These are phyloP conservation scores for Erethizon dorsatum DNA, from an alignment of 2,797 vertebrate species.

Conservation along the genomic window DNA sequence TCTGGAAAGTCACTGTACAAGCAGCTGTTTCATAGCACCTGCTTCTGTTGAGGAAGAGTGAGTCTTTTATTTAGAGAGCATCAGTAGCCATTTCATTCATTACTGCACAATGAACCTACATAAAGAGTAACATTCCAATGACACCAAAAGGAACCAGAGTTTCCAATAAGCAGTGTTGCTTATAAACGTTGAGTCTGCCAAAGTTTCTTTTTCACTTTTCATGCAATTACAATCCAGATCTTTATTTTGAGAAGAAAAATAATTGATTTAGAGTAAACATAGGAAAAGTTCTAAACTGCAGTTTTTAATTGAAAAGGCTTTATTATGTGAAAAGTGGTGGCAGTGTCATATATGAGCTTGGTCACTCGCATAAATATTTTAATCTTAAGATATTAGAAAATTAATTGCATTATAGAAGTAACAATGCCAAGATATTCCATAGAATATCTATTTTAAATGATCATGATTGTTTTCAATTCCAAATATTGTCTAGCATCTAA, in stretches of 20 bases:
- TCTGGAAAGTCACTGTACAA: conserved; percentile 90
- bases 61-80: conserved; percentile 84
- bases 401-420: conserved; percentile 71
- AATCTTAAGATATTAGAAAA: conserved; percentile 62
- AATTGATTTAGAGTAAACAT: neutral
- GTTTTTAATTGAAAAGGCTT: conserved; percentile 3
- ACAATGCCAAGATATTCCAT: conserved; percentile 25
- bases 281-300: neutral
- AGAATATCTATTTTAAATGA: conserved; percentile 25
- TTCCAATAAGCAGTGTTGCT: conserved; percentile 78
- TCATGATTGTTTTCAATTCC: conserved; percentile 26
- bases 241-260: conserved; percentile 65
- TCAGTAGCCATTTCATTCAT: conserved; percentile 91
- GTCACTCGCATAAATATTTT: conserved; percentile 71
- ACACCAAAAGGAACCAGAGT: conserved; percentile 76
- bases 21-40: conserved; percentile 91
- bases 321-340: neutral
- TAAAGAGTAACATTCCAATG: conserved; percentile 86
- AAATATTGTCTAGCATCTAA: conserved; percentile 54
- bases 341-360: conserved; percentile 46
- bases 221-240: conserved; percentile 36
- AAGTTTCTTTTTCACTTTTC: conserved; percentile 60
- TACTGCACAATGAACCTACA: conserved; percentile 88
- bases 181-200: conserved; percentile 78
- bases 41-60: conserved; percentile 88